Base-by-base conservation (phyloP, 2,797 vertebrate species). In the Sylvia borin region DNA sequence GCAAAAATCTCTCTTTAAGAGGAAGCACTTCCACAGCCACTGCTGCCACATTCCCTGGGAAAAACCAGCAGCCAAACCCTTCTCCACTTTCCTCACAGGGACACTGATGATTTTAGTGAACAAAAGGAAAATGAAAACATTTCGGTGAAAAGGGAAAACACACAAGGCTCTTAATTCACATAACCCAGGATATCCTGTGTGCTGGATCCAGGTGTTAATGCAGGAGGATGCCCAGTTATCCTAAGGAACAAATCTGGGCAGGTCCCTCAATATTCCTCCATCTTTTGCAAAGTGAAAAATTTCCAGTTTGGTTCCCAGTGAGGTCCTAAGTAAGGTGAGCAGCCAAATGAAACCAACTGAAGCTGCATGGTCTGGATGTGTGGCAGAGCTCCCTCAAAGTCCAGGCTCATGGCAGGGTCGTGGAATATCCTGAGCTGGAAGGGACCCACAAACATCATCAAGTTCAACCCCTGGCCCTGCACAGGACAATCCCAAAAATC, bases 321-420 rank as follows among this genome's bases (percentile, higher is more conserved):
- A 61, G 12, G 5, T 42, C 81, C 27, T 34, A 19, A 48, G 50
- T 16, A 51, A 51, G 54, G 15, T 26, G 22, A 75, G 36, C 13
- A 62, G 27, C 10, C 51, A 40, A 73, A 72, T 32, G 2, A 70
- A 76, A 21, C 38, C 58, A 73, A 9, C 4, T 15, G 42, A n/a
- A 68, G 16, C 60, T 22, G 29, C 7, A 1, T 1, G 9, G 7
- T 24, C 34, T 54, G 47, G 31, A 3, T 6, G 8, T 29, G 36
- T 5, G 73, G 11, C 29, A 29, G 58, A 77, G 43, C 11, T 79
- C 38, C 42, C 45, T 70, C 4, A 5, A 58, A 62, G 5, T 5
- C 45, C 3, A 0, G 32, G 32, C 36, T 53, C 7, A 4, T 27
- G 7, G 3, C 5, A 3, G 9, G 26, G 3, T 5, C 15, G 3